Percentiles rank a stretch among this genome's conserved stretches.
Evolutionary conservation across 2,888 invertebrate genomes (phyloP).

Genomic region (Orthosia gracilis): DNA sequence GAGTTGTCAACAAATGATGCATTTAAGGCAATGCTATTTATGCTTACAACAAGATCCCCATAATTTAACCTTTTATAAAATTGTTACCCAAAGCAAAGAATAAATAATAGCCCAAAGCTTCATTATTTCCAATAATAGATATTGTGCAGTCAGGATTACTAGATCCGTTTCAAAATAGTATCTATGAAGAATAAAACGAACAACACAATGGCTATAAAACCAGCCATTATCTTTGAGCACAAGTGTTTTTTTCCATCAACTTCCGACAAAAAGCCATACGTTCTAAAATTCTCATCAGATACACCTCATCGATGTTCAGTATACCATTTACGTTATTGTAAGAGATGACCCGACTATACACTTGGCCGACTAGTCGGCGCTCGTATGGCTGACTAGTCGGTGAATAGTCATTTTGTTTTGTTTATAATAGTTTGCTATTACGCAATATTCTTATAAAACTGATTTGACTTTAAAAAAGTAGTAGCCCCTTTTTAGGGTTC

Average conservation of each 20-base stretch:
- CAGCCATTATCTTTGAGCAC: background rate
- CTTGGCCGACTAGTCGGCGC: background rate
- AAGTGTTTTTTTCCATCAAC: background rate
- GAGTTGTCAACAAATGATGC: no score
- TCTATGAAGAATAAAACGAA: background rate
- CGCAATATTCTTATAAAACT: no score
- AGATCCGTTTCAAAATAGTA: constrained; percentile 1
- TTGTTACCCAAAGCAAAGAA: no score
- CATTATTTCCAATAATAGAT: no score
- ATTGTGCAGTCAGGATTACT: background rate
- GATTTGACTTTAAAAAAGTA: no score
- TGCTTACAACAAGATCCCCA: no score
- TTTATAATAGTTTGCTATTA: no score
- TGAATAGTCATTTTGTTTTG: background rate
- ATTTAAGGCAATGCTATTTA: no score
- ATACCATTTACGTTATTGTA: constrained; percentile 19
- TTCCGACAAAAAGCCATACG: constrained; percentile 2
- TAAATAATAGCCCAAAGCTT: no score
- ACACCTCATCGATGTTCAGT: constrained; percentile 1
- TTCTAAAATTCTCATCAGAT: background rate
- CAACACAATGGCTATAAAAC: background rate
- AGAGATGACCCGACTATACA: background rate
- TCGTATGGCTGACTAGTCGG: background rate
- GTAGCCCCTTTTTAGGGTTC: no score
- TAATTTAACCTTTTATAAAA: no score